Conservation (phyloP, 2,113 vertebrate species). For the Ondatra zibethicus region DNA sequence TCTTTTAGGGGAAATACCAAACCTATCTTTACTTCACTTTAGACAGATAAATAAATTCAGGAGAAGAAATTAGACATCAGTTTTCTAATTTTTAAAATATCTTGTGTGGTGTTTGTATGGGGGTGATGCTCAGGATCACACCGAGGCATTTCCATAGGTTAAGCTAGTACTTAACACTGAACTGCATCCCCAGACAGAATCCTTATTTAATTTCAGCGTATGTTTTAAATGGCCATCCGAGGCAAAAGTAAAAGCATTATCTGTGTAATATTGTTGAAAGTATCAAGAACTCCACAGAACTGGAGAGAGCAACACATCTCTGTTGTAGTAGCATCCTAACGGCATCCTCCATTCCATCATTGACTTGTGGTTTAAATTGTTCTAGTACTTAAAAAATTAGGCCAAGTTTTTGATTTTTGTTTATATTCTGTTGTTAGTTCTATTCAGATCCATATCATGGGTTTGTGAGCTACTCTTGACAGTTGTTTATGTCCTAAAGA, state of each 20-base stretch:
- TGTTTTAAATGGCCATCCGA: conserved; percentile 53
- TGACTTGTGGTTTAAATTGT: conserved; percentile 11
- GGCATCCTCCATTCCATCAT: no score
- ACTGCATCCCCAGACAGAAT: not conserved
- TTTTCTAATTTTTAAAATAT: conserved; percentile 69
- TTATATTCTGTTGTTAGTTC: conserved; percentile 30
- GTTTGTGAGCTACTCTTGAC: not conserved
- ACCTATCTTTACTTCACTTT: conserved; percentile 78
- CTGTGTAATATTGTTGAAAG: conserved; percentile 10
- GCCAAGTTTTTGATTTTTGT: conserved; percentile 24
- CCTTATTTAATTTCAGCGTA: not conserved
- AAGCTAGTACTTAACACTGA: not conserved
- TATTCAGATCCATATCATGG: not conserved
- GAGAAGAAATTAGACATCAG: conserved; percentile 45
- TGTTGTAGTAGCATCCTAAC: no score
- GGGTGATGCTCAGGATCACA: not conserved
- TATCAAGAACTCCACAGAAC: not conserved
- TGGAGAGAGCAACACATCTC: not conserved
- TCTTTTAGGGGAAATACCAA: conserved; percentile 72
- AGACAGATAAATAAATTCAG: conserved; percentile 62
- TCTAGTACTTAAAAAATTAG: not conserved
- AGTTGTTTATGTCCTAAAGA: not conserved
- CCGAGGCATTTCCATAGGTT: not conserved
- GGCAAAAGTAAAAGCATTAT: not conserved
- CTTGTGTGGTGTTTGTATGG: not conserved